Percentiles rank a stretch among this genome's conserved stretches.
Evolutionary conservation across 2,797 vertebrate genomes (phyloP).

Genomic region (Mus minutoides): DNA sequence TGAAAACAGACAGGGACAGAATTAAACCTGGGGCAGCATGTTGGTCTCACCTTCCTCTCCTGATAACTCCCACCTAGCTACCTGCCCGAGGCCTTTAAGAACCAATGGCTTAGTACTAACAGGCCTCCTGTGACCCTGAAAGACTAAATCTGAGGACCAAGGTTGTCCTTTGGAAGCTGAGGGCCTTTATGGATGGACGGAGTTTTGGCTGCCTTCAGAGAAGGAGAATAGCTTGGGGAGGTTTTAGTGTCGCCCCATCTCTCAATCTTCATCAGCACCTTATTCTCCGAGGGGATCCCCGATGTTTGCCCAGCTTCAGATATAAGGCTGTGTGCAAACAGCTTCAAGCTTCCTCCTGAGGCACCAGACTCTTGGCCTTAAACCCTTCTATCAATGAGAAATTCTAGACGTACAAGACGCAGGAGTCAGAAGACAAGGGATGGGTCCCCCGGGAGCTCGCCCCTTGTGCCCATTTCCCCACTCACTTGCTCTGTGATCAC

Average conservation of each 20-base stretch:
- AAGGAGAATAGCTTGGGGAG: not conserved
- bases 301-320: not conserved
- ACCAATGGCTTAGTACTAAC: no score
- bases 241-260: accelerated
- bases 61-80: not conserved
- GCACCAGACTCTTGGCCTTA: not conserved
- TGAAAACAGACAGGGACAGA: constrained; percentile 81
- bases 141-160: constrained; percentile 25
- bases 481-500: not conserved
- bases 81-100: not conserved
- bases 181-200: not conserved
- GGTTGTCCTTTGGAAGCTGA: not conserved
- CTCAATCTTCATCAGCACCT: not conserved
- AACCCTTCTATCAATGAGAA: not conserved
- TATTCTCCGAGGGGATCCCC: not conserved
- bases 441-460: not conserved
- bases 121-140: not conserved
- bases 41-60: not conserved
- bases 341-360: not conserved
- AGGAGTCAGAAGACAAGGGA: no score
- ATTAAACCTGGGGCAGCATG: constrained; percentile 28
- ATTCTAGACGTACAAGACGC: not conserved
- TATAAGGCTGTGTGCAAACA: not conserved
- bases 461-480: not conserved
- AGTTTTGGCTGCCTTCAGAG: not conserved